Percentiles rank a stretch among this genome's conserved stretches.
These are phyloP conservation scores for Arctopsyche grandis DNA, from an alignment of 1,140 invertebrate genomes.

Conservation along the genomic window DNA sequence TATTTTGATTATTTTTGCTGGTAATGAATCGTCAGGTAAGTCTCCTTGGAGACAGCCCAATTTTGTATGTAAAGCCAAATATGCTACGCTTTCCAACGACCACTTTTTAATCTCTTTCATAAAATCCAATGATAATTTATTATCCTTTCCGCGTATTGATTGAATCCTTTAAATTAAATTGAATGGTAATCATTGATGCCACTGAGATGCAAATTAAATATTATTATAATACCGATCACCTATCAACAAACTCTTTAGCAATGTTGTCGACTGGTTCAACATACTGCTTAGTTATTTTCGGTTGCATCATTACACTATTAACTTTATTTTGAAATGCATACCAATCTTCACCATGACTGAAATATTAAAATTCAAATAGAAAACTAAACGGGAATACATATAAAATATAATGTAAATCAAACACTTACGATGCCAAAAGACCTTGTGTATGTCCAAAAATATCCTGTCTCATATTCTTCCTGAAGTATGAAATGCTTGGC, in stretches of 20 bases:
- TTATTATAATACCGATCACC: too few species aligned
- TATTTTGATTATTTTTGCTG: slow-evolving; percentile 68
- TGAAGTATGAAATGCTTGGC: slow-evolving; percentile 32
- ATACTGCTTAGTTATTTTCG: slow-evolving; percentile 37
- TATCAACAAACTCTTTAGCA: slow-evolving; percentile 21
- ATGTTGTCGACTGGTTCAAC: slow-evolving; percentile 26
- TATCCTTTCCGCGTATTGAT: slow-evolving; percentile 64
- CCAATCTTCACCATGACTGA: slow-evolving; percentile 42
- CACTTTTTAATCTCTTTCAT: slow-evolving; percentile 74
- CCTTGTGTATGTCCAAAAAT: slow-evolving; percentile 32
- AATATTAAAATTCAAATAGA: not conserved
- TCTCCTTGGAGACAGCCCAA: slow-evolving; percentile 70
- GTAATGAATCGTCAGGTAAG: slow-evolving; percentile 66
- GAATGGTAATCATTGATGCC: too few species aligned
- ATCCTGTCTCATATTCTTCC: slow-evolving; percentile 27
- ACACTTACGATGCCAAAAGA: slow-evolving; percentile 34
- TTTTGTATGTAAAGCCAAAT: slow-evolving; percentile 74
- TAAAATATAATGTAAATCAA: too few species aligned
- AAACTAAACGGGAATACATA: not conserved
- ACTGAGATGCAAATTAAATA: too few species aligned
- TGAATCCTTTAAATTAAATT: slow-evolving; percentile 64
- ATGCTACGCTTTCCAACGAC: slow-evolving; percentile 75
- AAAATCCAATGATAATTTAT: slow-evolving; percentile 69
- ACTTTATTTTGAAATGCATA: slow-evolving; percentile 41
- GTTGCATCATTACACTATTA: slow-evolving; percentile 37